Percentiles rank a stretch among this genome's conserved stretches.
Conservation (phyloP, 2,113 vertebrate species). For the Ailuropoda melanoleuca region DNA sequence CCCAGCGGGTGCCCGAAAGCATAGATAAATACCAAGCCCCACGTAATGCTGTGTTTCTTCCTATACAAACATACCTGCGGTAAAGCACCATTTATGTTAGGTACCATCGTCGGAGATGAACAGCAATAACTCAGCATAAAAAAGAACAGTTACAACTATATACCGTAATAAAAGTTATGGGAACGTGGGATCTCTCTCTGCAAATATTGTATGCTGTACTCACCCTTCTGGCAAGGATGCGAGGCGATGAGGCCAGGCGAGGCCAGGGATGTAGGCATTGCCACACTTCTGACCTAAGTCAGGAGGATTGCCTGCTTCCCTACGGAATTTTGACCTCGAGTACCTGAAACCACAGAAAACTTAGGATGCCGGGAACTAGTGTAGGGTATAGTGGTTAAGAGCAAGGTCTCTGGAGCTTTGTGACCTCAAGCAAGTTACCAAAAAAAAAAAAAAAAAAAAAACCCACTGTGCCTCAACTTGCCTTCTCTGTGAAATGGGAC, state of each 20-base stretch:
- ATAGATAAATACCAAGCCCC: not conserved
- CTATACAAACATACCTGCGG: not conserved
- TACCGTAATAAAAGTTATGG: not conserved
- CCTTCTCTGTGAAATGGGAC: not conserved
- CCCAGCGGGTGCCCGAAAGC: not conserved
- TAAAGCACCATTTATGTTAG: not conserved
- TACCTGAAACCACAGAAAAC: not conserved
- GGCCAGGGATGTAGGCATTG: not conserved
- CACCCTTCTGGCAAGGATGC: not conserved
- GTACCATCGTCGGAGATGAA: no score
- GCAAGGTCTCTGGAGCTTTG: not conserved
- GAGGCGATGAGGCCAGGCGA: not conserved
- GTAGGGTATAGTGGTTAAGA: not conserved
- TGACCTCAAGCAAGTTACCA: not conserved
- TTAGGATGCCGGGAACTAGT: not conserved
- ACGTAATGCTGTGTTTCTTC: not conserved
- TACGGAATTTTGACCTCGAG: rapidly evolving
- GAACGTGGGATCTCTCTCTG: not conserved
- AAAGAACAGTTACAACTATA: not conserved
- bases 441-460: no score
- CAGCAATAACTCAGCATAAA: not conserved
- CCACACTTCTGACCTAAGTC: not conserved
- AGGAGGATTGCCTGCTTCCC: not conserved
- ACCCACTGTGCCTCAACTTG: not conserved
- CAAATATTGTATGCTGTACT: not conserved